Evolutionary conservation across 2,888 invertebrate species (phyloP), one percentile per base, ranked within the genome.

Genomic region (Lepetodrilus schrolli): DNA sequence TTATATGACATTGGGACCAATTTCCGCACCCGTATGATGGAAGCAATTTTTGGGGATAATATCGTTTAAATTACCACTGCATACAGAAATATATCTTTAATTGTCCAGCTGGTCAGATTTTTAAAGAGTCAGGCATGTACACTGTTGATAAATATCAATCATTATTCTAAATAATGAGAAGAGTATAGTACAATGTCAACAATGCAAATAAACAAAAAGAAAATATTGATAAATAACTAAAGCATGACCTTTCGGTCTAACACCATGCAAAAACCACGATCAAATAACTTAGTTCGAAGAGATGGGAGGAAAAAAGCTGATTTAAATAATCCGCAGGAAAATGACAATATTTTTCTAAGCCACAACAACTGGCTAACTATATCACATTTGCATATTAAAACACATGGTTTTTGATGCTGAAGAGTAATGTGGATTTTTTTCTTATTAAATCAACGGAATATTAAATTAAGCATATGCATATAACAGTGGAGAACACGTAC

Each of bases 201-300:
- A 68, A 68, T 47, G 68, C 38, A 68, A 68, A 66, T 38, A 66
- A 38, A 68, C 26, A 47, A 68, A 51, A 66, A 66, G 38, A 68
- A 38, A 68, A 38, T 43, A 68, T 47, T 68, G 47, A 68, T 68
- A 68, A 68, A 68, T 68, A 68, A 68, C 47, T 47, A 47, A 68
- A 68, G 68, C 68, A 38, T 43, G 43, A 68, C 47, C 43, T 30
- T 68, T 26, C 23, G 68, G 43, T 23, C 43, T 38, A 43, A 68
- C 68, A 68, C 47, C 68, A 68, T 68, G 68, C 68, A 68, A 43
- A n/a, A 68, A 68, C 68, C 47, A 68, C 43, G 47, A 68, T 68
- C 47, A 68, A 68, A 68, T 68, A 68, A 68, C 68, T 68, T 68
- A 68, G 43, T 47, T 43, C 26, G 20, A 66, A 66, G 21, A 50